Evolutionary conservation across 2,888 invertebrate genomes (phyloP).

Genomic region (Sinhomidia bicolor): DNA sequence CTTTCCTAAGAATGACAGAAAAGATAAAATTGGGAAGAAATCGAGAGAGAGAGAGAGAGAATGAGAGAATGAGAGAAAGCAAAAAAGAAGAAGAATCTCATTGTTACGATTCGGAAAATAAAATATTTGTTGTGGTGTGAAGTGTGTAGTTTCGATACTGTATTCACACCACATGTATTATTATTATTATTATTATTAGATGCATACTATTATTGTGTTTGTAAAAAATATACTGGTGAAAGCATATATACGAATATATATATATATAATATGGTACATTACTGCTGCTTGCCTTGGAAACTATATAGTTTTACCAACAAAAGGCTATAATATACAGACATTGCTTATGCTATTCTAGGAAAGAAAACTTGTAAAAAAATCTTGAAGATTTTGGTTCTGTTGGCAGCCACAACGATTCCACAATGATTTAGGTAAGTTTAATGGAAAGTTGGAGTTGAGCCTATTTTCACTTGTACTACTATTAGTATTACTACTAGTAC

Average conservation of each 20-base stretch:
- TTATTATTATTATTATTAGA: background rate
- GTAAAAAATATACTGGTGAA: background rate
- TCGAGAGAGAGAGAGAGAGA: background rate
- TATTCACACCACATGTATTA: background rate
- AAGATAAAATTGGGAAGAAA: background rate
- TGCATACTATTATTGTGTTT: background rate
- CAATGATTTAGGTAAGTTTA: constrained; percentile 77
- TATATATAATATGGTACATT: no score
- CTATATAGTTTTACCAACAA: background rate
- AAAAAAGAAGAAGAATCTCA: background rate
- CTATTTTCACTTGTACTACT: constrained; percentile 64
- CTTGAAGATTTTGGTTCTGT: constrained; percentile 59
- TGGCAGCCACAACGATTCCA: constrained; percentile 77
- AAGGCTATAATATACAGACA: background rate
- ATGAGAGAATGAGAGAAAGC: no score
- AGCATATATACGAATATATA: no score
- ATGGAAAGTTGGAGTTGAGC: constrained; percentile 73
- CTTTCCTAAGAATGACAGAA: constrained; percentile 1
- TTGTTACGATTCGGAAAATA: constrained; percentile 44
- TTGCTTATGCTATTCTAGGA: background rate
- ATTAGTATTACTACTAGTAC: background rate
- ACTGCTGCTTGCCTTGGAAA: no score
- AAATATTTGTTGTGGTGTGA: constrained; percentile 33
- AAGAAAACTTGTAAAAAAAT: constrained; percentile 18
- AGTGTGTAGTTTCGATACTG: constrained; percentile 9